A percentile compares a stretch with the other conserved stretches of the same genome.
Evolutionary conservation across 2,797 vertebrate species (phyloP).

Genomic region (Adrianichthys oophorus): DNA sequence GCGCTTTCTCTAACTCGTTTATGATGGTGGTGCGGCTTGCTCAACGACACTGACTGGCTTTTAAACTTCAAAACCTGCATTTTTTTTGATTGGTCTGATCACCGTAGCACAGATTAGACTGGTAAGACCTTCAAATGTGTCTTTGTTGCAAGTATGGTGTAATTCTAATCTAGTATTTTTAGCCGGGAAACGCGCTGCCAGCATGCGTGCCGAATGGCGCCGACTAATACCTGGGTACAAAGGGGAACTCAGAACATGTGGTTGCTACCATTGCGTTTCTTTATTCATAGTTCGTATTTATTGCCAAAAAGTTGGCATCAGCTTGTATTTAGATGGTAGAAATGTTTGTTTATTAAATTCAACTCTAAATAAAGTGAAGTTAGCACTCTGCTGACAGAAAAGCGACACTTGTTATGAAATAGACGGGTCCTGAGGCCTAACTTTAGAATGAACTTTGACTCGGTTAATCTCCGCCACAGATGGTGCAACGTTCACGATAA

Average conservation of each 20-base stretch:
- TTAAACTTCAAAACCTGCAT: too few relatives aligned
- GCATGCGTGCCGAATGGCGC: slow-evolving; percentile 9
- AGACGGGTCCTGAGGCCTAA: slow-evolving; percentile 40
- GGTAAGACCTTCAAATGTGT: slow-evolving; percentile 52
- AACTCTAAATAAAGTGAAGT: background rate
- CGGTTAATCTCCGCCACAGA: slow-evolving; percentile 7
- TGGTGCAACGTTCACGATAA: too few relatives aligned
- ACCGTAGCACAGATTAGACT: slow-evolving; percentile 69
- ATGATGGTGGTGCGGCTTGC: slow-evolving; percentile 58
- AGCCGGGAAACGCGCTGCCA: slow-evolving; percentile 3
- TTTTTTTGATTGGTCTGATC: background rate
- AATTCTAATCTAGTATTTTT: background rate
- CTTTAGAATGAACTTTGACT: slow-evolving; percentile 53
- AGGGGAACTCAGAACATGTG: slow-evolving; percentile 17
- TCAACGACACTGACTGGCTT: too few relatives aligned
- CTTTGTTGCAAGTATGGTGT: accelerated
- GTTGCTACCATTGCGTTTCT: background rate
- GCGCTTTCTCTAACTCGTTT: slow-evolving; percentile 43
- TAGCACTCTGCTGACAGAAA: background rate
- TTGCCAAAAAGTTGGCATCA: too few relatives aligned
- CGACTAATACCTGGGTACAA: slow-evolving; percentile 50
- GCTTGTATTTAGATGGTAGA: too few relatives aligned
- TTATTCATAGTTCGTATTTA: accelerated
- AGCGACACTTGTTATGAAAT: slow-evolving; percentile 13
- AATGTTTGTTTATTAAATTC: too few relatives aligned